Evolutionary conservation across 2,888 invertebrate species (phyloP).

Genomic region (Brenthis hecate): DNA sequence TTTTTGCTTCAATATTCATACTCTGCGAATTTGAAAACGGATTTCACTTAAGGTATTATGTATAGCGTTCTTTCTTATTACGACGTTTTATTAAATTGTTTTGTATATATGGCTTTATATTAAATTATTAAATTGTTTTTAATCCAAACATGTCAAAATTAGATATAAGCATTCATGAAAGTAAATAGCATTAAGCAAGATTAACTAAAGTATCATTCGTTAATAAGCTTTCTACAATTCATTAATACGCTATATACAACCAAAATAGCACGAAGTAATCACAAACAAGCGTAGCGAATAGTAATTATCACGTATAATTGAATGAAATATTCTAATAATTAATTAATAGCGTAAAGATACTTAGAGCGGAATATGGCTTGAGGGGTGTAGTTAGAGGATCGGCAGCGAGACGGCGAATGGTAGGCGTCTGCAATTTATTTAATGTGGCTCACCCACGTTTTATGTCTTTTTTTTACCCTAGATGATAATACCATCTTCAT

Average conservation of each 20-base stretch:
- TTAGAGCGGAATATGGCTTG: conserved; percentile 14
- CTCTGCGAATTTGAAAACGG: neutral
- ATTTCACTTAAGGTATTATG: neutral
- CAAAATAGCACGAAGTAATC: neutral
- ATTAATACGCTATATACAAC: neutral
- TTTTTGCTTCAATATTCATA: conserved; percentile 24
- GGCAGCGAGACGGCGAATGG: conserved; percentile 62
- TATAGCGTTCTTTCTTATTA: neutral
- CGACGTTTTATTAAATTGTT: no score
- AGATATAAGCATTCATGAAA: neutral
- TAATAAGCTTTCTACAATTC: neutral
- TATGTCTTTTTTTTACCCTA: conserved; percentile 69
- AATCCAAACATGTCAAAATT: no score
- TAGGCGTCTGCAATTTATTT: conserved; percentile 75
- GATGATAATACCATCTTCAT: conserved; percentile 70
- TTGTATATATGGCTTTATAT: no score
- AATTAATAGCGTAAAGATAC: conserved; percentile 23
- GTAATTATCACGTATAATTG: conserved; percentile 22
- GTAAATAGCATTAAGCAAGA: neutral
- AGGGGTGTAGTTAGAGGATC: conserved; percentile 32
- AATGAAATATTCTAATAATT: conserved; percentile 29
- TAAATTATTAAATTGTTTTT: no score
- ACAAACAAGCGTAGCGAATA: conserved; percentile 18
- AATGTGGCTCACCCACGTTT: conserved; percentile 69
- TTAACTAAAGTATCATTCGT: neutral